Percentiles rank a stretch among this genome's conserved stretches.
These are phyloP conservation scores for Drosophila gaucha DNA, from an alignment of 2,888 invertebrate species.

Conservation along the genomic window DNA sequence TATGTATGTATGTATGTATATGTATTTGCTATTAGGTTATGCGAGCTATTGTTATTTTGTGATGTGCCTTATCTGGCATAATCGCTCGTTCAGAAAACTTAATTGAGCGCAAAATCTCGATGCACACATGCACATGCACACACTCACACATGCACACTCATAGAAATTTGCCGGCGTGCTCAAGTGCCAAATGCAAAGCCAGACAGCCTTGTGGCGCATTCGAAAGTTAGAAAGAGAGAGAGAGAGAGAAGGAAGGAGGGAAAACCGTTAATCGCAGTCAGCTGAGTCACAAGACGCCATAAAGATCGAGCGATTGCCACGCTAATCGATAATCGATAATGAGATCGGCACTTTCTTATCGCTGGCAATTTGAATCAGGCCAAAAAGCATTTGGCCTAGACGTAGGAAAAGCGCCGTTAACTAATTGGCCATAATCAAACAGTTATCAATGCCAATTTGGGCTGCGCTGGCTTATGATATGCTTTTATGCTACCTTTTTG, in stretches of 20 bases:
- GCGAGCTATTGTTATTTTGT: conserved; percentile 34
- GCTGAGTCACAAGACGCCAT: conserved; percentile 36
- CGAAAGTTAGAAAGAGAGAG: neutral
- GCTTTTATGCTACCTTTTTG: conserved; percentile 6
- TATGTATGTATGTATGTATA: neutral
- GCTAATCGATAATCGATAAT: conserved; percentile 17
- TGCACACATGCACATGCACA: conserved; percentile 22
- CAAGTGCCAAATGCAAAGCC: conserved; percentile 37
- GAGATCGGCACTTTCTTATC: conserved; percentile 11
- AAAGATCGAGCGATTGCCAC: conserved; percentile 2
- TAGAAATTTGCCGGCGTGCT: conserved; percentile 32
- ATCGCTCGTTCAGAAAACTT: conserved; percentile 62
- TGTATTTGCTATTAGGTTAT: conserved; percentile 33
- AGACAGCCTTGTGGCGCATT: conserved; percentile 42
- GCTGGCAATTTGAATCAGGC: conserved; percentile 26
- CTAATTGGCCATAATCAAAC: conserved; percentile 37
- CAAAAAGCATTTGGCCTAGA: conserved; percentile 20
- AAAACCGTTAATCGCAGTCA: neutral
- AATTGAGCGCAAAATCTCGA: conserved; percentile 72
- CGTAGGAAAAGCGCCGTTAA: conserved; percentile 7
- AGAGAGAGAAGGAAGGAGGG: too few species aligned
- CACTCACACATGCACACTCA: neutral
- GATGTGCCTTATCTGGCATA: conserved; percentile 41
- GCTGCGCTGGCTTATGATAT: conserved; percentile 6
- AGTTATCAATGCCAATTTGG: conserved; percentile 43